Base-by-base conservation (phyloP, 2,113 vertebrate genomes). In the Cephalopterus ornatus region DNA sequence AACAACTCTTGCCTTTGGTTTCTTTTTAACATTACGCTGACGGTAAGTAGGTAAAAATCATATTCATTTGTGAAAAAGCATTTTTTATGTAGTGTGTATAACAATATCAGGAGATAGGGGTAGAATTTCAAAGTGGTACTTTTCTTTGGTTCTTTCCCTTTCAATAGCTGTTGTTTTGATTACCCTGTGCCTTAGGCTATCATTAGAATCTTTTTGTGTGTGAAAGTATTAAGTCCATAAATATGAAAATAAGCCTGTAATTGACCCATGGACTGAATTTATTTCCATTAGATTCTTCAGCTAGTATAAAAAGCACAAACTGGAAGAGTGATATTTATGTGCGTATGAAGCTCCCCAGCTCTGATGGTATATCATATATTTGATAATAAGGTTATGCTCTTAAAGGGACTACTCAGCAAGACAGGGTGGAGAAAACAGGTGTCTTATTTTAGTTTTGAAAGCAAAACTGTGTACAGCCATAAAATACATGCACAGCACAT, bases 231-330 rank as follows among this genome's bases (percentile, higher is more conserved):
- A 97, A 95, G 97, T 96, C 97, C 97, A 96, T 97, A 97, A 98
- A 97, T 97, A 98, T 96, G 97, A 98, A 98, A 98, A 97, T 97
- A 97, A 97, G 96, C 97, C 96, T 96, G 71, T 97, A 97, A 97
- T 97, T 98, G 98, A 97, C 97, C 97, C 95, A 97, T 95, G 91
- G 97, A 95, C 97, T 94, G 97, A 96, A 95, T 97, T 95, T 97
- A 97, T 98, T 97, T 97, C 97, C 96, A 93, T 96, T 96, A 96
- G 93, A 94, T 95, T 97, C 95, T 97, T 95, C 95, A 89, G 92
- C 85, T 90, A 88, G 94, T 95, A 96, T 92, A 95, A 95, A 96
- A 96, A 89, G 92, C 88, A 50, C 81, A 94, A 93, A 83, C 87
- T 95, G 93, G 95, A 89, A 95, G 93, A 95, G 84, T 23, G 53